Evolutionary conservation across 2,113 vertebrate genomes (phyloP), one percentile per base, ranked within the genome.

Genomic region (Pygoscelis antarcticus): DNA sequence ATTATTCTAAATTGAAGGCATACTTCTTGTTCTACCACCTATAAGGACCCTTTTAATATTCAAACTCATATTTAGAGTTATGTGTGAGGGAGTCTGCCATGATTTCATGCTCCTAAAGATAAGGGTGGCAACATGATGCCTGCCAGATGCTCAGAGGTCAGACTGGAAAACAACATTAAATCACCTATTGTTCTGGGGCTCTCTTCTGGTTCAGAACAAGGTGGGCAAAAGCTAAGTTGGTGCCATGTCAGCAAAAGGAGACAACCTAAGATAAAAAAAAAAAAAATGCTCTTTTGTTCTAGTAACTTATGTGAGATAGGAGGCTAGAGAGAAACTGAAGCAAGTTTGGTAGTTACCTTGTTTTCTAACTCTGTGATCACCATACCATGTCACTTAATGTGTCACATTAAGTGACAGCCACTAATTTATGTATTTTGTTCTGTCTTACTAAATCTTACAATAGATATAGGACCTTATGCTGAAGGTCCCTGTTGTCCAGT

Each of bases 1-100:
- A 93, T 94, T 96, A 92, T 80, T 96, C 57, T 75, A 79, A 90
- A 93, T 78, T 84, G 82, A 91, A 96, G 71, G 60, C n/a, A 61
- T 46, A 40, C 3, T 61, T 82, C 81, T 97, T 94, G 52, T 94
- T 97, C 87, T 96, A 38, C 61, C 38, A 93, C 42, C 51, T 91
- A 19, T 78, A 77, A 94, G 54, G 69, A 64, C 55, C 8, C 44
- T 90, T 96, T 94, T 85, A 95, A 87, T 95, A 65, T 12, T 92
- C 61, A 70, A 66, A 75, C 34, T 90, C 95, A 70, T 55, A 83
- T 94, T 97, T 93, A 83, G 47, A 94, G 52, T 83, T 84, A 83
- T 64, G 17, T 83, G 52, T 72, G 82, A 96, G 38, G 49, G 29
- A 92, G 88, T 92, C 62, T 87, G 42, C 82, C 51, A 82, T 70